Evolutionary conservation across 2,113 vertebrate species (phyloP).

Genomic region (Electrona antarctica): DNA sequence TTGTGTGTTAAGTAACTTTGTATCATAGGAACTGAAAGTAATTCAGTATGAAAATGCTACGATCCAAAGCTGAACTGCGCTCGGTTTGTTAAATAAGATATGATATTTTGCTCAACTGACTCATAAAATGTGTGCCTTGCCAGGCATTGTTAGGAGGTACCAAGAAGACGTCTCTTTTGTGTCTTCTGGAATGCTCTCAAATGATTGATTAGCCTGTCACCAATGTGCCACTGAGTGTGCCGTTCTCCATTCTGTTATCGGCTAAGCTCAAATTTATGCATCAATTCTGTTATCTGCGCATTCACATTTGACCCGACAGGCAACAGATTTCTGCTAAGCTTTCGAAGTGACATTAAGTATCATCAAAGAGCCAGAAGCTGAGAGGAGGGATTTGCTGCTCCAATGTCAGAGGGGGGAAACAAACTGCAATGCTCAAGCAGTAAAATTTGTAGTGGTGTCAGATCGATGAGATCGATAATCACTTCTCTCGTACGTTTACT

Average conservation of each 20-base stretch:
- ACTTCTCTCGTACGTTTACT: slow-evolving; percentile 36
- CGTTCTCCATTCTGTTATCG: slow-evolving; percentile 47
- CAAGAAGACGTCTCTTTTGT: slow-evolving; percentile 26
- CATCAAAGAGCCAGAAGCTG: slow-evolving; percentile 20
- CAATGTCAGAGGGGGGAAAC: slow-evolving; percentile 31
- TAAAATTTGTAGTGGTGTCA: slow-evolving; percentile 29
- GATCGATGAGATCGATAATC: slow-evolving; percentile 49
- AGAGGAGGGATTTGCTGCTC: slow-evolving; percentile 5
- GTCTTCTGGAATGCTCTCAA: slow-evolving; percentile 10
- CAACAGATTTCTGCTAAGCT: slow-evolving; percentile 19
- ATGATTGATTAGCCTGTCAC: slow-evolving; percentile 51
- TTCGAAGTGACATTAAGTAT: slow-evolving; percentile 4
- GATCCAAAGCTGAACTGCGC: slow-evolving; percentile 44
- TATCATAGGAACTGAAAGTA: slow-evolving; percentile 28
- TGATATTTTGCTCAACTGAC: slow-evolving; percentile 23
- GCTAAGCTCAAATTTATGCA: slow-evolving; percentile 45
- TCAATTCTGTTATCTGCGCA: slow-evolving; percentile 30
- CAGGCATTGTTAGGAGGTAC: slow-evolving; percentile 27
- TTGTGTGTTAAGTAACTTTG: slow-evolving; percentile 22
- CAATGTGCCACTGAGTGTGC: slow-evolving; percentile 8
- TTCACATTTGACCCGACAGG: slow-evolving; percentile 25
- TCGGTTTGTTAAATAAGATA: slow-evolving; percentile 42
- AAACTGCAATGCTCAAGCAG: slow-evolving; percentile 11
- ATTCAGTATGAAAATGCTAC: slow-evolving; percentile 31
- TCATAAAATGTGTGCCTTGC: slow-evolving; percentile 23